Conservation (phyloP, 2,797 vertebrate species). For the Nyctibius grandis region DNA sequence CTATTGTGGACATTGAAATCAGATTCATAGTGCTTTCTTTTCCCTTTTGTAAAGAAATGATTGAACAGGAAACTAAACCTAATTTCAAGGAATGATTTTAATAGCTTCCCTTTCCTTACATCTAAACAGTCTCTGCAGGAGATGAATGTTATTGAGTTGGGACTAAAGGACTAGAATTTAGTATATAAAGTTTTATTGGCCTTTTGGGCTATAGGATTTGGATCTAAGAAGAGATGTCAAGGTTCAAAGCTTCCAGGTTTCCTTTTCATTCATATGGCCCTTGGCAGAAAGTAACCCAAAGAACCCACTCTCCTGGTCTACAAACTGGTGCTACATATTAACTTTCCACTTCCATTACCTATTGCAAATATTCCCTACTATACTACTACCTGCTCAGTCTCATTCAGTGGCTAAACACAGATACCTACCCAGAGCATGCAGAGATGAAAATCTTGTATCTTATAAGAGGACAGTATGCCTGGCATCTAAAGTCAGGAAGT, state of each 20-base stretch:
- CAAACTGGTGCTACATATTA: not conserved
- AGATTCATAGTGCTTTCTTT: not conserved
- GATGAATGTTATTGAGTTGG: not conserved
- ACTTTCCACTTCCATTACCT: not conserved
- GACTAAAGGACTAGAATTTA: not conserved
- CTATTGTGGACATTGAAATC: not conserved
- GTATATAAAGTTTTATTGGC: not conserved
- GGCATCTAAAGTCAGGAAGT: not conserved
- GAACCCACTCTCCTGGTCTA: not conserved
- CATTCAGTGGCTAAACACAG: not conserved
- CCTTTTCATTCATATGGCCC: not conserved
- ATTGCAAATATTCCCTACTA: not conserved
- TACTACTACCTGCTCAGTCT: not conserved
- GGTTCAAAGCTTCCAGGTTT: not conserved
- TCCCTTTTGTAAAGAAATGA: not conserved
- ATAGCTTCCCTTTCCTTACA: not conserved
- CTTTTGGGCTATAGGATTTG: not conserved
- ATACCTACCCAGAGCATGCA: not conserved
- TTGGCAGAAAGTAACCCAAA: not conserved
- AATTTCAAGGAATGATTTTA: not conserved
- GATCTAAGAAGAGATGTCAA: not conserved
- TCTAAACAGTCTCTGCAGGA: not conserved
- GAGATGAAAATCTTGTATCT: not conserved
- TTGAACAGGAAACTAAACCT: not conserved
- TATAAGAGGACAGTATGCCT: not conserved